These are phyloP conservation scores for Tiliacea aurago DNA, from an alignment of 2,888 invertebrate species.

Conservation along the genomic window DNA sequence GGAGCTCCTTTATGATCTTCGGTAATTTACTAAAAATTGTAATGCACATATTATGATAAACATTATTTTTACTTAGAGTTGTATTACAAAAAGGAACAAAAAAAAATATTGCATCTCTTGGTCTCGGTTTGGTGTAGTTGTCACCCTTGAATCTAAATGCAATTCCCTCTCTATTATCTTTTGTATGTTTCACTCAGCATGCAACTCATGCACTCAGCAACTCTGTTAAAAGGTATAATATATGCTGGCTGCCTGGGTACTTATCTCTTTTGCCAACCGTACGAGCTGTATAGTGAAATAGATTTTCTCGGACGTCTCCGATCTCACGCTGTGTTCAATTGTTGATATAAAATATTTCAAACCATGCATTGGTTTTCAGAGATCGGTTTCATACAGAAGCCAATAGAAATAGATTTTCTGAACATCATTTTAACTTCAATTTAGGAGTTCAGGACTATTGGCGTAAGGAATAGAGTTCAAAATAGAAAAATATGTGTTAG, in stretches of 20 bases:
- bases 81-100: no score
- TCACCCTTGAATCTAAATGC: no score
- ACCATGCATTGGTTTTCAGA: no score
- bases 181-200: no score
- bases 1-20: no score
- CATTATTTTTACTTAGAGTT: no score
- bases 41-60: no score
- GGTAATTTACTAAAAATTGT: no score
- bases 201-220: no score
- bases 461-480: constrained; percentile 15
- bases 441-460: not conserved
- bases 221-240: no score
- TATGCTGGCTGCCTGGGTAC: not conserved
- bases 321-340: constrained; percentile 19
- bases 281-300: not conserved
- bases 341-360: constrained; percentile 34
- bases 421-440: constrained; percentile 22
- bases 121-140: no score
- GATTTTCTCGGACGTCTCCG: constrained; percentile 1
- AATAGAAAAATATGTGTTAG: constrained; percentile 1
- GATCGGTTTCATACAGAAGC: constrained; percentile 32
- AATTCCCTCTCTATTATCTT: not conserved
- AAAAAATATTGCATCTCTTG: no score
- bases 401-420: constrained; percentile 35
- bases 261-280: not conserved